Evolutionary conservation across 30 jellyfish, hydroid and myxozoan genomes (phyloP).

Genomic region (Chrysaora quinquecirrha): DNA sequence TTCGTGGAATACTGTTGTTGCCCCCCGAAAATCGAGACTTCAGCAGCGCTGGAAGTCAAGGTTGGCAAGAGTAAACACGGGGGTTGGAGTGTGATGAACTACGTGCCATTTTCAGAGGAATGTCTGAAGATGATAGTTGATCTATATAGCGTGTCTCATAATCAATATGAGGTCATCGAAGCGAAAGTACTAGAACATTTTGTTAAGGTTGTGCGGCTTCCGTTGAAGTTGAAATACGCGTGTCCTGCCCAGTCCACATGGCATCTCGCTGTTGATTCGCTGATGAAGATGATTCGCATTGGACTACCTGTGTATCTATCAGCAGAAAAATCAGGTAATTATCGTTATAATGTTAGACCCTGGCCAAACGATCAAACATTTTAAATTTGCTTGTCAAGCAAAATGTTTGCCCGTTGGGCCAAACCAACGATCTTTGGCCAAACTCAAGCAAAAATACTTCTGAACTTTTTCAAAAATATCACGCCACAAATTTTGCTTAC

Average conservation of each 20-base stretch:
- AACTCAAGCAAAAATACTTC: too few species aligned
- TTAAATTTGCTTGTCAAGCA: too few species aligned
- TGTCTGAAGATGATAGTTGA: slow-evolving; percentile 75
- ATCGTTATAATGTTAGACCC: too few species aligned
- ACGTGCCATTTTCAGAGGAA: slow-evolving; percentile 93
- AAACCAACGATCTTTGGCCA: too few species aligned
- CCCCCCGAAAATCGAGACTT: slow-evolving; percentile 89
- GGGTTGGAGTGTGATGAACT: slow-evolving; percentile 87
- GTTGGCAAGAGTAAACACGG: slow-evolving; percentile 60
- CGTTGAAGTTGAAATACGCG: slow-evolving; percentile 89
- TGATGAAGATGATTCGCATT: slow-evolving; percentile 57
- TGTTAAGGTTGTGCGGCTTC: slow-evolving; percentile 84
- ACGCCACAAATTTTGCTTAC: too few species aligned
- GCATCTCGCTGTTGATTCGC: slow-evolving; percentile 84
- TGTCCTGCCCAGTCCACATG: slow-evolving; percentile 95
- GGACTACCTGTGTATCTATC: slow-evolving; percentile 77
- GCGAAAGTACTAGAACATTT: slow-evolving; percentile 74
- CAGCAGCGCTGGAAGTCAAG: slow-evolving; percentile 24
- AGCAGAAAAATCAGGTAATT: slow-evolving; percentile 56
- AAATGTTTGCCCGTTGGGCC: too few species aligned
- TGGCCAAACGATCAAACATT: too few species aligned
- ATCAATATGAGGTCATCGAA: slow-evolving; percentile 67
- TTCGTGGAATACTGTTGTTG: slow-evolving; percentile 92
- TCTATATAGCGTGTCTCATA: slow-evolving; percentile 55
- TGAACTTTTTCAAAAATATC: too few species aligned